A percentile compares a stretch with the other conserved stretches of the same genome.
Conservation (phyloP, 2,888 invertebrate genomes). For the Tipula unca region DNA sequence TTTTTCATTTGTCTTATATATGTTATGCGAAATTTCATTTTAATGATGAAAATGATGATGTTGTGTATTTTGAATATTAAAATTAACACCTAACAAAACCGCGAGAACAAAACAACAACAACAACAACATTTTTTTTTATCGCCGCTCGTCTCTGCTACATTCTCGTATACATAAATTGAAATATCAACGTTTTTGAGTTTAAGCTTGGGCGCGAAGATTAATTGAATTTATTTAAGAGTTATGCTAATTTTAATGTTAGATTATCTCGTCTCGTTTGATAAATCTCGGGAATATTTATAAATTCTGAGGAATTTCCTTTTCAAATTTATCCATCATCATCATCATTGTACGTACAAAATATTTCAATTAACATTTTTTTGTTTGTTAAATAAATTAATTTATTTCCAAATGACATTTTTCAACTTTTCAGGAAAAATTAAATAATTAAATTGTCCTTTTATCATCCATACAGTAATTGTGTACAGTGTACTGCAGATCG, state of each 20-base stretch:
- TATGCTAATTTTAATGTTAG: not conserved
- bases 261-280: not conserved
- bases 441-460: not conserved
- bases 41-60: conserved; percentile 14
- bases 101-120: not conserved
- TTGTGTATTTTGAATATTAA: conserved; percentile 8
- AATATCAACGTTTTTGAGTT: not conserved
- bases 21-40: not conserved
- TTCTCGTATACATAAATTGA: not conserved
- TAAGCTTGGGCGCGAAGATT: not conserved
- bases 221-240: not conserved
- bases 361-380: not conserved
- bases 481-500: not conserved
- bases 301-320: not conserved
- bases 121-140: not conserved
- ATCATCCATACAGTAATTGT: not conserved
- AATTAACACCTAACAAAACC: conserved; percentile 8
- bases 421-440: conserved; percentile 8
- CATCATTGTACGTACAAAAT: not conserved
- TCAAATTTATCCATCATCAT: not conserved
- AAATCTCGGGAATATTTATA: not conserved
- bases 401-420: not conserved
- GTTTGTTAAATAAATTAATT: not conserved
- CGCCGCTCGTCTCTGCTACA: not conserved
- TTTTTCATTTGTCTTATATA: not conserved